A percentile compares a stretch with the other conserved stretches of the same genome.
phyloP scores from a whole-genome alignment of 2,797 vertebrate species.

The Luscinia megarhynchos region DNA sequence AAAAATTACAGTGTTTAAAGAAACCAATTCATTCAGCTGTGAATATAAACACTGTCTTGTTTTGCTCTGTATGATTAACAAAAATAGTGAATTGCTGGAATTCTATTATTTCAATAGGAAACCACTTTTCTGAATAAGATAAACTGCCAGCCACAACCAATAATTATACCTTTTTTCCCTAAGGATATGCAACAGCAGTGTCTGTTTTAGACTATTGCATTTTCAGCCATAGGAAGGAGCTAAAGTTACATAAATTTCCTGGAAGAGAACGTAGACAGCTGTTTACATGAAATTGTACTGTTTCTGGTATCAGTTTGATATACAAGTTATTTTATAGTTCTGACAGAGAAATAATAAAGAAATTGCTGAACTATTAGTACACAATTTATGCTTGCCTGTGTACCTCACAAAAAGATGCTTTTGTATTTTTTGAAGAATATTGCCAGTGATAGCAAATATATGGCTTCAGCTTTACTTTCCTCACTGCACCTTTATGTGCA shows the following conservation, averaged over 20 bases:
- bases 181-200: neutral
- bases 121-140: conserved; percentile 1
- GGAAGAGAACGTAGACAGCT: neutral
- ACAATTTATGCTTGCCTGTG: neutral
- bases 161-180: neutral
- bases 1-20: neutral
- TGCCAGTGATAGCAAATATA: neutral
- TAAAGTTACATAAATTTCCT: conserved; percentile 55
- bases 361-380: neutral
- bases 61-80: neutral
- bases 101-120: conserved; percentile 10
- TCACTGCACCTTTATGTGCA: neutral
- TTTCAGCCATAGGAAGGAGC: conserved; percentile 69
- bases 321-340: neutral
- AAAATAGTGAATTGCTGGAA: neutral
- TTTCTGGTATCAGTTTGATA: neutral
- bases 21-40: neutral
- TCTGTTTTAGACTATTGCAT: conserved; percentile 20
- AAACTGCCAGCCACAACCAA: conserved; percentile 20
- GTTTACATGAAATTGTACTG: neutral
- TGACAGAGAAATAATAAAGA: neutral
- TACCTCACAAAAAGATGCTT: neutral
- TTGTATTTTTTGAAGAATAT: neutral
- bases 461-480: neutral
- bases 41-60: neutral